Percentiles rank a stretch among this genome's conserved stretches.
Conservation (phyloP, 2,888 invertebrate species). For the Callyntrura sp. region DNA sequence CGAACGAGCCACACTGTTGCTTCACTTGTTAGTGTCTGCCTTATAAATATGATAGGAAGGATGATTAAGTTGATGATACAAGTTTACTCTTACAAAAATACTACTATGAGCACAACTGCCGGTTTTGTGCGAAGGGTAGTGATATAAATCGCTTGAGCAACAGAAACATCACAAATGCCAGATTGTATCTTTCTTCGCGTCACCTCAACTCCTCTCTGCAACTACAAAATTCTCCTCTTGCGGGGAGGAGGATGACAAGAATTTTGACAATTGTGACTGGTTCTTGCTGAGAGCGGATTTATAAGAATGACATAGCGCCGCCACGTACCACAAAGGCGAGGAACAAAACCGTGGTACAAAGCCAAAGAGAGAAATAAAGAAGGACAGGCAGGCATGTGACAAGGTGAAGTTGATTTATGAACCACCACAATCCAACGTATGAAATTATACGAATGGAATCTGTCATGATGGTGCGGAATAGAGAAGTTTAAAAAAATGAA, state of each 20-base stretch:
- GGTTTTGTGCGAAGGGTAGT: not conserved
- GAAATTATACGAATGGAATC: conserved; percentile 11
- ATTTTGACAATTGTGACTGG: conserved; percentile 73
- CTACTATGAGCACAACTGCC: conserved; percentile 1
- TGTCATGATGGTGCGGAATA: not conserved
- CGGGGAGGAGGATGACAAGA: conserved; percentile 67
- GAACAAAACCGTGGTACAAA: conserved; percentile 33
- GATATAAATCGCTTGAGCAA: conserved; percentile 46
- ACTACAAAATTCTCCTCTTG: conserved; percentile 12
- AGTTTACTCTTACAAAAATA: conserved; percentile 4
- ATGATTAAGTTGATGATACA: conserved; percentile 9
- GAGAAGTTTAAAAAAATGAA: conserved; percentile 24
- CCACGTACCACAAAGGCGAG: conserved; percentile 42
- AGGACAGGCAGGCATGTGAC: conserved; percentile 49
- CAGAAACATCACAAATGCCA: conserved; percentile 58
- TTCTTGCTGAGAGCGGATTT: conserved; percentile 61
- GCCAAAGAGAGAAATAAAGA: conserved; percentile 32
- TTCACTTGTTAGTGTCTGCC: too few relatives aligned
- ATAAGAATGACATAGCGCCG: conserved; percentile 41
- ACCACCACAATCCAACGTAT: not conserved
- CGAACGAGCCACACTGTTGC: too few relatives aligned
- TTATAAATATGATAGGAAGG: conserved; percentile 2
- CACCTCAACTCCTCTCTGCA: conserved; percentile 49
- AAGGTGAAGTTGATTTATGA: conserved; percentile 73
- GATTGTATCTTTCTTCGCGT: conserved; percentile 64